These are phyloP conservation scores for Teleogryllus oceanicus DNA, from an alignment of 2,888 invertebrate species.

Conservation along the genomic window DNA sequence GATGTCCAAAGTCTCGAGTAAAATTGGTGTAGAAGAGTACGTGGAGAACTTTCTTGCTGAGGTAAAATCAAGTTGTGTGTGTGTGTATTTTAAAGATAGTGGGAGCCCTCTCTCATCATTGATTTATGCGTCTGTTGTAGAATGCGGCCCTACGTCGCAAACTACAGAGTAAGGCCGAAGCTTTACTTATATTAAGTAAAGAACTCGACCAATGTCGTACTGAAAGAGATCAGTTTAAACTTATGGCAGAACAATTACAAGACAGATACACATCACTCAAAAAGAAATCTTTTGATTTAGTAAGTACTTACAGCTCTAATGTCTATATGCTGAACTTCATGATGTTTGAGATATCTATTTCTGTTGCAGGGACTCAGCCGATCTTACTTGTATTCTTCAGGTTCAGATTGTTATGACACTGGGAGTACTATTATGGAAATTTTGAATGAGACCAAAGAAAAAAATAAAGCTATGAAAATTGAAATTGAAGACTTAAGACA, in stretches of 20 bases:
- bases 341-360: not conserved
- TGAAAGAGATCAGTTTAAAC: conserved; percentile 75
- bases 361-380: conserved; percentile 34
- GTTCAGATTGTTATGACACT: conserved; percentile 30
- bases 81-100: not conserved
- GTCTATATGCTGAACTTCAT: not conserved
- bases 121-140: conserved; percentile 44
- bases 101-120: conserved; percentile 26
- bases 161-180: conserved; percentile 77
- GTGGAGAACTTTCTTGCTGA: conserved; percentile 50
- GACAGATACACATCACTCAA: conserved; percentile 52
- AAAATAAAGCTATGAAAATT: conserved; percentile 54
- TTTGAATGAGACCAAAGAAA: conserved; percentile 50
- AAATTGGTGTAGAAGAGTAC: conserved; percentile 45
- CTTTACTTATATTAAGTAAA: conserved; percentile 70
- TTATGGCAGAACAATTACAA: conserved; percentile 75
- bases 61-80: conserved; percentile 40
- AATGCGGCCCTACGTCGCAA: conserved; percentile 65
- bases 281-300: conserved; percentile 43
- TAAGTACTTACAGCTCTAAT: not conserved
- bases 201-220: conserved; percentile 74
- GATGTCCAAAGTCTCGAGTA: not conserved
- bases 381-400: conserved; percentile 35
- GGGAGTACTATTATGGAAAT: conserved; percentile 34
- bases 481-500: conserved; percentile 68